Conservation (phyloP, 2,797 vertebrate genomes). For the Mormyrops attenuatus region DNA sequence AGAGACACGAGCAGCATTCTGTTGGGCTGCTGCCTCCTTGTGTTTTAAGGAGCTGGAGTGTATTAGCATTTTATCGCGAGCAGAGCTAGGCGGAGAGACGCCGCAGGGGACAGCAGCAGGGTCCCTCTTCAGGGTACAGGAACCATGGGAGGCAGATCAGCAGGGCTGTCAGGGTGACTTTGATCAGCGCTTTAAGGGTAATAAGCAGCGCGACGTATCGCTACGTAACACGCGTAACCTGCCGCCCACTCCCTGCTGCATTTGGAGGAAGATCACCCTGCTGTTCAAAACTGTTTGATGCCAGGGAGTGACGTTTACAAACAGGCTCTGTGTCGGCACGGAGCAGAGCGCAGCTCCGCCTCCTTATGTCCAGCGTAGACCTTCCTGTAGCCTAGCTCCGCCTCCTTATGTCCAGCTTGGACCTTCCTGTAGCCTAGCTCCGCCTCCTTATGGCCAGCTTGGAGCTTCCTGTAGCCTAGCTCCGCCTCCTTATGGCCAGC, state of each 20-base stretch:
- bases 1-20: not conserved
- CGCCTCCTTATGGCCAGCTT: too few relatives aligned
- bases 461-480: too few relatives aligned
- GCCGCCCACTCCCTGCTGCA: not conserved
- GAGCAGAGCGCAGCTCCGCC: too few relatives aligned
- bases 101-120: not conserved
- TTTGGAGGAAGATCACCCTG: not conserved
- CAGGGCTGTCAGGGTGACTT: not conserved
- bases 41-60: constrained; percentile 18
- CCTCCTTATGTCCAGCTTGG: too few relatives aligned
- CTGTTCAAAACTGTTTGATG: not conserved
- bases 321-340: not conserved
- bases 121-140: not conserved
- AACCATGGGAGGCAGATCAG: not conserved
- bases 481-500: too few relatives aligned
- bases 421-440: too few relatives aligned
- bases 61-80: constrained; percentile 34
- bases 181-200: not conserved
- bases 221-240: not conserved
- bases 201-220: not conserved
- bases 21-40: constrained; percentile 24
- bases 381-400: too few relatives aligned
- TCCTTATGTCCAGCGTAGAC: too few relatives aligned
- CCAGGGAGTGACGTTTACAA: not conserved
- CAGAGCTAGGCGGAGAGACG: not conserved